These are phyloP conservation scores for Eupleurogrammus muticus DNA, from an alignment of 2,797 vertebrate genomes.

Conservation along the genomic window DNA sequence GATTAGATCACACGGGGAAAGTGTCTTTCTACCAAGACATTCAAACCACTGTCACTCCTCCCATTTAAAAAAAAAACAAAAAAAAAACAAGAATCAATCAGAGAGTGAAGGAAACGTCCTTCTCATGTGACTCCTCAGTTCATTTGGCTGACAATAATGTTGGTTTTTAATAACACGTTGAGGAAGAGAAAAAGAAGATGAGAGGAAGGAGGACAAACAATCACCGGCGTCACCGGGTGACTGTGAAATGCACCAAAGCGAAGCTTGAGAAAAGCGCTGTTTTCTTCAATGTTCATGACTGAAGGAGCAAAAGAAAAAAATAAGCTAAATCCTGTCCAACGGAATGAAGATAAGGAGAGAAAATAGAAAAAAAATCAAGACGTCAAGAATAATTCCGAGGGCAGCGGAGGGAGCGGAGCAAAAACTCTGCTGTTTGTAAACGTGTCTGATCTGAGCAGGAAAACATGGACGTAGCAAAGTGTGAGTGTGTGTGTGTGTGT, in stretches of 20 bases:
- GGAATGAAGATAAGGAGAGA: conserved; percentile 17
- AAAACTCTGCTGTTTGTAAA: conserved; percentile 67
- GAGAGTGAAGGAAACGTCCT: conserved; percentile 11
- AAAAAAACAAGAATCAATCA: conserved; percentile 3
- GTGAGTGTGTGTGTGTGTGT: too few relatives aligned
- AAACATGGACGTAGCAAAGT: conserved; percentile 20
- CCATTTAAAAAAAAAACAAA: conserved; percentile 28
- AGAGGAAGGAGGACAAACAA: not conserved
- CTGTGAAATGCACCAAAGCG: conserved; percentile 17
- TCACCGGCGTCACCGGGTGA: conserved; percentile 1
- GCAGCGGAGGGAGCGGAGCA: conserved; percentile 54
- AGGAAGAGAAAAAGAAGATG: conserved; percentile 10
- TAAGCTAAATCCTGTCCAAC: conserved; percentile 22
- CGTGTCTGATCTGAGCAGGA: conserved; percentile 32
- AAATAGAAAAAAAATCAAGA: not conserved
- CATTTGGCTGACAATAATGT: conserved; percentile 60
- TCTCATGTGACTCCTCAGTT: conserved; percentile 8
- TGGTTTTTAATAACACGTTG: not conserved
- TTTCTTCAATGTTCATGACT: not conserved
- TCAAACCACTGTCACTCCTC: not conserved
- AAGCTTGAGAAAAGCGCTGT: not conserved
- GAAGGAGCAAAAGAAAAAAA: conserved; percentile 5
- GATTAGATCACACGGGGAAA: conserved; percentile 19
- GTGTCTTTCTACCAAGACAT: conserved; percentile 1
- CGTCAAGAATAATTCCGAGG: conserved; percentile 40